Evolutionary conservation across 1,140 invertebrate species (phyloP).

Genomic region (Caenorhabditis elegans): WBcel235 BX284605.5:13293501-13294000

Average conservation of each 20-base stretch:
- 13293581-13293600: neutral
- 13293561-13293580: neutral
- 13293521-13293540: neutral
- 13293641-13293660: neutral
- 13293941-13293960: neutral
- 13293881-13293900: too few relatives aligned
- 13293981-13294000: conserved; percentile 1
- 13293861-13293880: too few relatives aligned
- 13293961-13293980: neutral
- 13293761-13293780: too few relatives aligned
- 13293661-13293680: too few relatives aligned
- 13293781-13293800: too few relatives aligned
- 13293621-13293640: conserved; percentile 14
- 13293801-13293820: too few relatives aligned
- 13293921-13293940: neutral
- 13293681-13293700: too few relatives aligned
- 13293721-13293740: too few relatives aligned
- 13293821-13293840: too few relatives aligned
- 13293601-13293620: conserved; percentile 18
- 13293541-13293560: neutral
- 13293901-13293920: neutral
- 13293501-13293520: neutral
- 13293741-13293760: too few relatives aligned
- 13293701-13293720: too few relatives aligned
- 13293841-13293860: too few relatives aligned